Conservation (phyloP, 1,140 invertebrate genomes). For the Drosophila punjabiensis region DNA sequence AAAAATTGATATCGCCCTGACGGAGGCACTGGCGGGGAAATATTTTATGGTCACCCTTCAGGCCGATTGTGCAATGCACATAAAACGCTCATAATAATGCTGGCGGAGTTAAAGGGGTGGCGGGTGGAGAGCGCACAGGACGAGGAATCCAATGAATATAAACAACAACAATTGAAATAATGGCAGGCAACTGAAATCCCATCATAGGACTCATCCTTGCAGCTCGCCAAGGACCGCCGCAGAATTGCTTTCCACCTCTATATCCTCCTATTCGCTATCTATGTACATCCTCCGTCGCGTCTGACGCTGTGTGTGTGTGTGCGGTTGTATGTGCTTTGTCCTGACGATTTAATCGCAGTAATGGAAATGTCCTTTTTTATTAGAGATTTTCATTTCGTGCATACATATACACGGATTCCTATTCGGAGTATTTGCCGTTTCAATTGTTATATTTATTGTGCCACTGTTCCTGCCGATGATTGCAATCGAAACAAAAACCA, state of each 20-base stretch:
- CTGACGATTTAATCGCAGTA: conserved; percentile 78
- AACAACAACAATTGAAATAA: conserved; percentile 82
- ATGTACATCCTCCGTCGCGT: neutral
- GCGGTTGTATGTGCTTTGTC: conserved; percentile 42
- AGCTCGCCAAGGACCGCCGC: conserved; percentile 41
- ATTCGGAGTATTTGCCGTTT: conserved; percentile 52
- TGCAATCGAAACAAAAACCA: conserved; percentile 41
- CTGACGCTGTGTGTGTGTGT: conserved; percentile 2
- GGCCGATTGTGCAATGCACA: conserved; percentile 46
- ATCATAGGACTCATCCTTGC: conserved; percentile 43
- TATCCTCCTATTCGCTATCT: conserved; percentile 23
- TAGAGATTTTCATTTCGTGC: conserved; percentile 66
- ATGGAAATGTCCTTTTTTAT: conserved; percentile 82
- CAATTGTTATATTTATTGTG: conserved; percentile 69
- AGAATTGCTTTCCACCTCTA: conserved; percentile 28
- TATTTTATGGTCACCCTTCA: conserved; percentile 37
- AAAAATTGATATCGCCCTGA: conserved; percentile 67
- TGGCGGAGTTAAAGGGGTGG: neutral
- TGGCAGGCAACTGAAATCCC: conserved; percentile 63
- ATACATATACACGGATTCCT: conserved; percentile 45
- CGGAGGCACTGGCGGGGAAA: conserved; percentile 29
- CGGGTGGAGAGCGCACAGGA: neutral
- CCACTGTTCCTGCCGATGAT: conserved; percentile 51
- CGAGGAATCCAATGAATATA: conserved; percentile 70
- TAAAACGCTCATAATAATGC: conserved; percentile 59